Percentiles rank a stretch among this genome's conserved stretches.
Evolutionary conservation across 1,140 invertebrate genomes (phyloP).

Genomic region (Drosophila tani): DNA sequence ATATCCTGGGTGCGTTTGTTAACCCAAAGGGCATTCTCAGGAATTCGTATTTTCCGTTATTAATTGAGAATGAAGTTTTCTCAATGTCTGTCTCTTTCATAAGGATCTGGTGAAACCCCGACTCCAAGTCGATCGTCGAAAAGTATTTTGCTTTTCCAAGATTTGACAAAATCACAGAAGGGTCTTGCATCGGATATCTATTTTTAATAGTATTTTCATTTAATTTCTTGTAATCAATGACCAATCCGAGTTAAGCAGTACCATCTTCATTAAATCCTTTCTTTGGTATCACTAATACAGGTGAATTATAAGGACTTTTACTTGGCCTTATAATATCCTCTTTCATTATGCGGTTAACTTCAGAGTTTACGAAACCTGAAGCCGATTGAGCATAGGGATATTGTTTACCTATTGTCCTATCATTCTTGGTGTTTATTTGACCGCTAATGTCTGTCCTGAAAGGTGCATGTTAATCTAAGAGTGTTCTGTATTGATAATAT

Average conservation of each 20-base stretch:
- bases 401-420: too few relatives aligned
- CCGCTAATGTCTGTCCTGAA: too few relatives aligned
- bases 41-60: background rate
- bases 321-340: too few relatives aligned
- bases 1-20: background rate
- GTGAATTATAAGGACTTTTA: too few relatives aligned
- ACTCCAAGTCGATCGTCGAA: background rate
- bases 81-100: slow-evolving; percentile 2
- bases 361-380: too few relatives aligned
- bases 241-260: background rate
- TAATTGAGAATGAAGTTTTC: background rate
- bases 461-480: too few relatives aligned
- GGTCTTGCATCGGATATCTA: slow-evolving; percentile 3
- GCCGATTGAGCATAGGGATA: too few relatives aligned
- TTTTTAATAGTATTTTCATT: slow-evolving; percentile 5
- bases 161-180: slow-evolving; percentile 2
- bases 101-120: background rate
- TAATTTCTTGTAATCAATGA: background rate
- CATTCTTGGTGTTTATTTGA: too few relatives aligned
- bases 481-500: too few relatives aligned
- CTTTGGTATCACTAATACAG: too few relatives aligned
- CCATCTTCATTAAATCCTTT: too few relatives aligned
- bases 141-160: slow-evolving; percentile 1
- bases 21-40: background rate
- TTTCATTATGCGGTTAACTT: too few relatives aligned